Evolutionary conservation across 2,113 vertebrate genomes (phyloP).

Genomic region (Capra hircus): DNA sequence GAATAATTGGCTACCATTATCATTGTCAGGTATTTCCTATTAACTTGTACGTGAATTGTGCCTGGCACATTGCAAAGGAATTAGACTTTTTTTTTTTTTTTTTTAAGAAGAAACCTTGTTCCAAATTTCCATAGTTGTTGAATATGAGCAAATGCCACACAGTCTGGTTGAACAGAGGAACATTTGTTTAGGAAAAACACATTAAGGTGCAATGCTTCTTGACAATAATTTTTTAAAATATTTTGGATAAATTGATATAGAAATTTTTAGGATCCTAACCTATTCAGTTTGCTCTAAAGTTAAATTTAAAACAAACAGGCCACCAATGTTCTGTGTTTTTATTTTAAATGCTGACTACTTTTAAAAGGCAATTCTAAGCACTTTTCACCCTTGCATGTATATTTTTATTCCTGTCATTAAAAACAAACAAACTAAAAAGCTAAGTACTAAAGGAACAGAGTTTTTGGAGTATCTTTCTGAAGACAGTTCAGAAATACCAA

Average conservation of each 20-base stretch:
- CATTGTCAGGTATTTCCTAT: constrained; percentile 9
- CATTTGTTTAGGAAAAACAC: constrained; percentile 65
- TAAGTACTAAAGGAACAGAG: not conserved
- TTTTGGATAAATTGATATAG: constrained; percentile 36
- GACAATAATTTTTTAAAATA: constrained; percentile 38
- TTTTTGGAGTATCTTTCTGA: not conserved
- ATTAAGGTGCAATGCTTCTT: constrained; percentile 11
- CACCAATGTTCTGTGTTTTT: not conserved
- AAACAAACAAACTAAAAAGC: not conserved
- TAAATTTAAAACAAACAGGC: not conserved
- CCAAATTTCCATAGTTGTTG: constrained; percentile 56
- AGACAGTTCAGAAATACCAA: not conserved
- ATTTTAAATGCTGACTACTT: not conserved
- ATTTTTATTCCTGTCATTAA: constrained; percentile 6
- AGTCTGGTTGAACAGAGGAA: constrained; percentile 72
- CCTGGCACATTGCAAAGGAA: constrained; percentile 45
- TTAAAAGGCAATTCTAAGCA: not conserved
- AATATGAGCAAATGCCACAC: constrained; percentile 75
- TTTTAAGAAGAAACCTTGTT: constrained; percentile 33
- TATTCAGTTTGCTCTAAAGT: constrained; percentile 24
- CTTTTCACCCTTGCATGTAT: not conserved
- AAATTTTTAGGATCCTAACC: not conserved
- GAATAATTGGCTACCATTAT: not conserved
- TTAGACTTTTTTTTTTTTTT: not conserved
- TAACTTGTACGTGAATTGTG: constrained; percentile 31